A percentile compares a stretch with the other conserved stretches of the same genome.
These are phyloP conservation scores for Ceyx melanurus DNA, from an alignment of 2,113 vertebrate genomes.

Conservation along the genomic window DNA sequence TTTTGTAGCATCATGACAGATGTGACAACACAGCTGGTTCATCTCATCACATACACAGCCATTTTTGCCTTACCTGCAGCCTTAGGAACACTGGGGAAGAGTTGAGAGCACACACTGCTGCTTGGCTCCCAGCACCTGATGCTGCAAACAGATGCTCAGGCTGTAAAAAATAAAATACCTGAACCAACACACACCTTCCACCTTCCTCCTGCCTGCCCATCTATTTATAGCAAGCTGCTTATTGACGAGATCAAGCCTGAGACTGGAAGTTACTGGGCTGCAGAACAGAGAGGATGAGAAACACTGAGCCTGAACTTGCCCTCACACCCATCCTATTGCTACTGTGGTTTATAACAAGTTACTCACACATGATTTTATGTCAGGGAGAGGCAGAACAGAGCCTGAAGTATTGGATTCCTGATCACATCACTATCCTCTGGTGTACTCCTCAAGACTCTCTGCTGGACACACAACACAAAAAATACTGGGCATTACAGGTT, in stretches of 20 bases:
- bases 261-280: background rate
- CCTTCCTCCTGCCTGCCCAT: background rate
- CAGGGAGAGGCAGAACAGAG: background rate
- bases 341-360: background rate
- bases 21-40: background rate
- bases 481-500: background rate
- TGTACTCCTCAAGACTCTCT: fast-evolving
- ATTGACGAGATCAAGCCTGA: background rate
- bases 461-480: too few relatives aligned
- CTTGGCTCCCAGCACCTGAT: background rate
- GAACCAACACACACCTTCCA: background rate
- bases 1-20: background rate
- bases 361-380: background rate
- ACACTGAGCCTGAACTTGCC: background rate
- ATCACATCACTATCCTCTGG: background rate
- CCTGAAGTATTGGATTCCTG: background rate
- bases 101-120: background rate
- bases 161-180: background rate
- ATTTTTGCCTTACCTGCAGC: background rate
- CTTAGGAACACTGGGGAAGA: background rate
- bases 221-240: background rate
- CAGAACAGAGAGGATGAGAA: background rate
- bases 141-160: background rate
- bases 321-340: background rate
- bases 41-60: background rate